Conservation (phyloP, 2,113 vertebrate species). For the Aegypius monachus region DNA sequence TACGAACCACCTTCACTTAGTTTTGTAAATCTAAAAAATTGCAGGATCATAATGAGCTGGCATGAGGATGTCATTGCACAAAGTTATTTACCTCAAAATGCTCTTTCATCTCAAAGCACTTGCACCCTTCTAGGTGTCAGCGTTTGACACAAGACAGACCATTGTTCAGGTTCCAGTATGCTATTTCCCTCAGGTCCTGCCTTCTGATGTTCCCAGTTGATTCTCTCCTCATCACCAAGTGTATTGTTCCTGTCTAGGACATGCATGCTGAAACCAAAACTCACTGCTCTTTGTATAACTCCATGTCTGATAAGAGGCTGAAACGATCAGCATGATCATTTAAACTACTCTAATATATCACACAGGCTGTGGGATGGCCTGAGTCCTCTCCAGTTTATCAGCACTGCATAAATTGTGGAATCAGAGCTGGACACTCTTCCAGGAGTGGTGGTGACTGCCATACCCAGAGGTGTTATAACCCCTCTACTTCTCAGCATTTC, state of each 20-base stretch:
- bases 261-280: accelerated
- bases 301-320: not conserved
- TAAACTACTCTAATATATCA: not conserved
- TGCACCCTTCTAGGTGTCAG: not conserved
- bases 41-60: not conserved
- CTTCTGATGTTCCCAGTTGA: not conserved
- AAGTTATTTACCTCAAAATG: not conserved
- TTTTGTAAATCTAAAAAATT: not conserved
- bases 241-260: not conserved
- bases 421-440: not conserved
- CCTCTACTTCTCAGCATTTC: not conserved
- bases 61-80: not conserved
- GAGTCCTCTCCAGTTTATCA: not conserved
- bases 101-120: not conserved
- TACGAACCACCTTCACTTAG: not conserved
- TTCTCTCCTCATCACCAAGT: not conserved
- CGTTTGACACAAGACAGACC: not conserved
- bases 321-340: not conserved
- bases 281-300: not conserved
- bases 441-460: not conserved
- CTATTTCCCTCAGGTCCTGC: not conserved
- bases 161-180: not conserved
- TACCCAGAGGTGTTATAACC: not conserved
- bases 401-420: not conserved
- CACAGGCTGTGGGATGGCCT: not conserved